Percentiles rank a stretch among this genome's conserved stretches.
Evolutionary conservation across 2,797 vertebrate genomes (phyloP).

Genomic region (Falco concolor): DNA sequence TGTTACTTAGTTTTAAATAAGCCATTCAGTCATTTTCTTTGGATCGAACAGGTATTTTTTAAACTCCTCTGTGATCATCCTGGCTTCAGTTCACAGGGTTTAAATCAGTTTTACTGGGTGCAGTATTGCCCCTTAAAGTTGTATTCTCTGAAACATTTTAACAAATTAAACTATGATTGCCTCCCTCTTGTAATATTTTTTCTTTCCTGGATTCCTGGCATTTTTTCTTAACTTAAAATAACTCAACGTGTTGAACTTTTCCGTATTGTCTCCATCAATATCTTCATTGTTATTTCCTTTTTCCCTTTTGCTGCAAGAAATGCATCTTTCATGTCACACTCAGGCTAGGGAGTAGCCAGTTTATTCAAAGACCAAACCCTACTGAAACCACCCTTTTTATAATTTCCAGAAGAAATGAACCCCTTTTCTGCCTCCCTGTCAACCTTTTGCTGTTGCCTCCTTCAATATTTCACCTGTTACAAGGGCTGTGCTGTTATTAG

Average conservation of each 20-base stretch:
- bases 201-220: neutral
- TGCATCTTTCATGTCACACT: neutral
- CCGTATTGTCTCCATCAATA: neutral
- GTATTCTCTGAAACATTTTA: neutral
- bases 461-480: neutral
- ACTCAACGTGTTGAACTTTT: neutral
- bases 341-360: neutral
- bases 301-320: neutral
- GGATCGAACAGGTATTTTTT: neutral
- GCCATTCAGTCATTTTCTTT: neutral
- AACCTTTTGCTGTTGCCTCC: neutral
- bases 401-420: neutral
- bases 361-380: neutral
- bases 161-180: neutral
- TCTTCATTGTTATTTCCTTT: neutral
- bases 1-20: slow-evolving; percentile 1
- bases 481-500: neutral
- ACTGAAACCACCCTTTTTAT: neutral
- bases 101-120: neutral
- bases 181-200: neutral
- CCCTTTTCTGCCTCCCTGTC: neutral
- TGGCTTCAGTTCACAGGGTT: neutral
- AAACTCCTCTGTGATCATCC: neutral
- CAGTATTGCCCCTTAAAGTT: neutral
- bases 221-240: slow-evolving; percentile 5